Conservation (phyloP, 2,113 vertebrate species). For the Leucopsar rothschildi region DNA sequence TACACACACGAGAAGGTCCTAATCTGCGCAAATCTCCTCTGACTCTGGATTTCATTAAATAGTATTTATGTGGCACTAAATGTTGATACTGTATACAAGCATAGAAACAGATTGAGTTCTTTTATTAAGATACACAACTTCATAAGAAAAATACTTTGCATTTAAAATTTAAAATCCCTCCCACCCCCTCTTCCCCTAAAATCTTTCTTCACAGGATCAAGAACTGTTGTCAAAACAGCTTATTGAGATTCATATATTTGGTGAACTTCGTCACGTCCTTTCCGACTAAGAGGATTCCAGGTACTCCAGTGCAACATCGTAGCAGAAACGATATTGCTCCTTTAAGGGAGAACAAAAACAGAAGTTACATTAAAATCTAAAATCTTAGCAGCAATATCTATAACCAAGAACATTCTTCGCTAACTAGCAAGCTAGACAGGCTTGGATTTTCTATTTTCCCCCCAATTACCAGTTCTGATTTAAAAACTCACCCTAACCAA, state of each 20-base stretch:
- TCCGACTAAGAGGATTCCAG: conserved; percentile 88
- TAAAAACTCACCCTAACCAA: not conserved
- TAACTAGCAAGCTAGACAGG: not conserved
- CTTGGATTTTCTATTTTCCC: not conserved
- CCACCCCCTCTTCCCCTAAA: conserved; percentile 67
- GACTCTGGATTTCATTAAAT: conserved; percentile 66
- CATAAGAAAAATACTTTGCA: conserved; percentile 84
- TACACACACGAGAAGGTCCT: conserved; percentile 68
- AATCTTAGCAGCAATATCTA: not conserved
- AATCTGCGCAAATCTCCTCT: conserved; percentile 39
- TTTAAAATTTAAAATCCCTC: conserved; percentile 77
- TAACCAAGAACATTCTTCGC: not conserved
- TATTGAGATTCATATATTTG: conserved; percentile 28
- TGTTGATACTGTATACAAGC: conserved; percentile 72
- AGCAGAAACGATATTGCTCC: conserved; percentile 99
- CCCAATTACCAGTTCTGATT: not conserved
- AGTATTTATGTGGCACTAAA: conserved; percentile 76
- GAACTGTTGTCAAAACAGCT: conserved; percentile 67
- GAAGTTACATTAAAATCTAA: not conserved
- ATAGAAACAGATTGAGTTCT: conserved; percentile 76
- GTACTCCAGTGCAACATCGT: conserved; percentile 93
- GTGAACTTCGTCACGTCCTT: conserved; percentile 38
- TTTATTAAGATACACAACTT: conserved; percentile 82
- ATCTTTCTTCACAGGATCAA: conserved; percentile 72
- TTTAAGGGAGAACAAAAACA: conserved; percentile 46